Evolutionary conservation across 2,888 invertebrate genomes (phyloP).

Genomic region (Acleris sparsana): DNA sequence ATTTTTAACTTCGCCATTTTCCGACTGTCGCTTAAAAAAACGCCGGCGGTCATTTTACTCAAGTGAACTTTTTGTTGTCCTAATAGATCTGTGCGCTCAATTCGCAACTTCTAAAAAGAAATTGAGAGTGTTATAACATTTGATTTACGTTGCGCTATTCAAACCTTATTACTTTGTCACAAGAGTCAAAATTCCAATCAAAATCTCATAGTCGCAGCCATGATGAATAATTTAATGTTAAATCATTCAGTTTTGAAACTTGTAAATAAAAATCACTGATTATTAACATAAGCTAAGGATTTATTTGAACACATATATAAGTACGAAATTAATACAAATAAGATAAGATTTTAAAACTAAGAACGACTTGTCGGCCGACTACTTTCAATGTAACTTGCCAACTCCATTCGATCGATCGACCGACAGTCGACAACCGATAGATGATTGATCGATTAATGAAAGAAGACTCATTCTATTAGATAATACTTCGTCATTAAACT

Average conservation of each 20-base stretch:
- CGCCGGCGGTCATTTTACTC: neutral
- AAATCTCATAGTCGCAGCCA: too few species aligned
- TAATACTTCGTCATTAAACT: too few species aligned
- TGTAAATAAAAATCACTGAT: neutral
- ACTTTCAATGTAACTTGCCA: too few species aligned
- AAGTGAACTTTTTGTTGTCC: neutral
- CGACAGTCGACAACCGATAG: too few species aligned
- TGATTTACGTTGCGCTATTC: neutral
- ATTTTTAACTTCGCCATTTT: too few species aligned
- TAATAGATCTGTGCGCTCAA: neutral
- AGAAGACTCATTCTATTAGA: too few species aligned
- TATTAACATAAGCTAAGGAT: slow-evolving; percentile 2
- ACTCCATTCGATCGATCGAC: too few species aligned
- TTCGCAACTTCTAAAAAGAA: slow-evolving; percentile 26
- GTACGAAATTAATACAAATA: too few species aligned
- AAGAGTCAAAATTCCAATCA: slow-evolving; percentile 3
- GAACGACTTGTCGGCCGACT: too few species aligned
- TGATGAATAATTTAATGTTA: slow-evolving; percentile 1
- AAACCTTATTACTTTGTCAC: slow-evolving; percentile 4
- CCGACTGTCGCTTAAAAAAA: neutral
- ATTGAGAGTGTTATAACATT: slow-evolving; percentile 21
- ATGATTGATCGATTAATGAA: too few species aligned
- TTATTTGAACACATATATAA: neutral
- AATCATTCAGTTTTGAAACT: slow-evolving; percentile 9
- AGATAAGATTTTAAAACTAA: too few species aligned